A percentile compares a stretch with the other conserved stretches of the same genome.
These are phyloP conservation scores for Hyalella azteca DNA, from an alignment of 2,888 invertebrate species.

Conservation along the genomic window DNA sequence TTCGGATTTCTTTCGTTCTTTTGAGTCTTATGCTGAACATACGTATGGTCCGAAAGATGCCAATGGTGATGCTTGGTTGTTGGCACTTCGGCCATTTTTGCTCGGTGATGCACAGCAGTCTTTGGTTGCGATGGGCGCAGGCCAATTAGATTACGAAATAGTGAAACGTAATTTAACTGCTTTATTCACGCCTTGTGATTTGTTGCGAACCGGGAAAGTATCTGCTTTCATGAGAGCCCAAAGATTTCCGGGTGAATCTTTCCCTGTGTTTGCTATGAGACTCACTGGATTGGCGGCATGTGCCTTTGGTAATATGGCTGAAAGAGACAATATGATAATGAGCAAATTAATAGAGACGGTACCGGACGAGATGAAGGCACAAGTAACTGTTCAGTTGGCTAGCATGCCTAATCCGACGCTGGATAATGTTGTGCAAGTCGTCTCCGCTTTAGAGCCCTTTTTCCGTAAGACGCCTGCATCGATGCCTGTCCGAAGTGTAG, in stretches of 20 bases:
- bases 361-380: background rate
- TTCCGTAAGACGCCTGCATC: background rate
- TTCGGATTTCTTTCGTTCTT: background rate
- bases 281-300: background rate
- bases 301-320: background rate
- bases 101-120: background rate
- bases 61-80: background rate
- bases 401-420: background rate
- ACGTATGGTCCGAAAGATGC: background rate
- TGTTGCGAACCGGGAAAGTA: background rate
- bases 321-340: background rate
- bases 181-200: background rate
- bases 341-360: background rate
- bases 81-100: background rate
- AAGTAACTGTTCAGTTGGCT: background rate
- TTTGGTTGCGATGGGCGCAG: background rate
- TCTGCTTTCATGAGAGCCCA: background rate
- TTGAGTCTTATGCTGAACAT: background rate
- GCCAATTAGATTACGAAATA: background rate
- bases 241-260: background rate
- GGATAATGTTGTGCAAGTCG: background rate
- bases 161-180: background rate
- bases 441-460: background rate
- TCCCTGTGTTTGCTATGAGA: slow-evolving; percentile 3
- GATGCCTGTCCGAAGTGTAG: background rate